A percentile compares a stretch with the other conserved stretches of the same genome.
These are phyloP conservation scores for Forbesichthys agassizii DNA, from an alignment of 2,113 vertebrate genomes.

Conservation along the genomic window DNA sequence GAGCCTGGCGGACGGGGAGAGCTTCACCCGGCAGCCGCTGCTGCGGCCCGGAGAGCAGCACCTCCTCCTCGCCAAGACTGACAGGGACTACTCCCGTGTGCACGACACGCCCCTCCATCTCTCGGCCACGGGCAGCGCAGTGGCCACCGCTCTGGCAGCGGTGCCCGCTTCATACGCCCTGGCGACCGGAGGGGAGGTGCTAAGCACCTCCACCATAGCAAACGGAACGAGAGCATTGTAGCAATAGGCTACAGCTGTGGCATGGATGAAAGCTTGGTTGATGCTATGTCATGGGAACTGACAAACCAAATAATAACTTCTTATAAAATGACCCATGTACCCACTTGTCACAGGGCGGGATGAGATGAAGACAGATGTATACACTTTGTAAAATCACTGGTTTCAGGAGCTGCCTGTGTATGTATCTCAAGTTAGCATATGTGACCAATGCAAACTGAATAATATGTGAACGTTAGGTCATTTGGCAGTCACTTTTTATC, in stretches of 20 bases:
- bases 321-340: conserved; percentile 31
- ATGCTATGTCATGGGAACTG: background rate
- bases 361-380: conserved; percentile 22
- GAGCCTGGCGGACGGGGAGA: conserved; percentile 89
- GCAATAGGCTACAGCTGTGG: conserved; percentile 23
- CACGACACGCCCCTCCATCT: conserved; percentile 81
- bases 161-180: conserved; percentile 63
- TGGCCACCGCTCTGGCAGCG: conserved; percentile 76
- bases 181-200: conserved; percentile 71
- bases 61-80: conserved; percentile 87
- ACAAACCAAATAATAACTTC: conserved; percentile 5
- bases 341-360: conserved; percentile 15
- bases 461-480: conserved; percentile 5
- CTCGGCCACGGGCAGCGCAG: conserved; percentile 64
- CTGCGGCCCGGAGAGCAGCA: conserved; percentile 91
- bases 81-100: conserved; percentile 93
- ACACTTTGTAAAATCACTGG: conserved; percentile 43
- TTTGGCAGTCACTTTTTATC: no score
- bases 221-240: conserved; percentile 84
- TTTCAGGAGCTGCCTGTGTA: conserved; percentile 60
- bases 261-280: conserved; percentile 15
- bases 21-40: conserved; percentile 89
- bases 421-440: conserved; percentile 36
- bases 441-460: conserved; percentile 31
- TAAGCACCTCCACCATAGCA: conserved; percentile 81